These are phyloP conservation scores for Diplosoma virens DNA, from an alignment of 23 tunicate genomes.

Conservation along the genomic window DNA sequence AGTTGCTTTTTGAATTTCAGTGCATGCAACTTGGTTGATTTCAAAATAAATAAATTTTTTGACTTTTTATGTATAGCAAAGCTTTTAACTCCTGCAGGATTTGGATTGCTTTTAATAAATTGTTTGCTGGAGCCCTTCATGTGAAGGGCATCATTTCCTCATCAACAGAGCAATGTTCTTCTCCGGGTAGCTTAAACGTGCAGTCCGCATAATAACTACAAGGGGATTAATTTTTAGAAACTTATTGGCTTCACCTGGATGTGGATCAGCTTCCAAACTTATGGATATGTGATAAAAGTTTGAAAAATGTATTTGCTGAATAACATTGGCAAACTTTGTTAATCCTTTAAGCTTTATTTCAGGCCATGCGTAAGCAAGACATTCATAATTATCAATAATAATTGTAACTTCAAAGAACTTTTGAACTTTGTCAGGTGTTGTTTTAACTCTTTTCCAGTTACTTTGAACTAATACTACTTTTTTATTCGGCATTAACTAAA, in stretches of 20 bases:
- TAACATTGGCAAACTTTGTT: not conserved
- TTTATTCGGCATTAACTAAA: not conserved
- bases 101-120: not conserved
- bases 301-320: not conserved
- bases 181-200: not conserved
- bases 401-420: not conserved
- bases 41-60: not conserved
- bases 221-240: not conserved
- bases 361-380: not conserved
- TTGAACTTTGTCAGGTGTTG: not conserved
- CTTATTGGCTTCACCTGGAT: not conserved
- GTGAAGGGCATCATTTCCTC: not conserved
- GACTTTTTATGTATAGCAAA: not conserved
- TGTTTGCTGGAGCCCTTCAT: not conserved
- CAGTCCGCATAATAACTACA: not conserved
- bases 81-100: not conserved
- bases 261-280: not conserved
- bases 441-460: not conserved
- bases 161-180: not conserved
- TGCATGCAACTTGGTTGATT: not conserved
- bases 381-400: no score
- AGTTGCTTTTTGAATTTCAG: not conserved
- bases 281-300: not conserved
- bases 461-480: not conserved
- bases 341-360: not conserved